phyloP scores from a whole-genome alignment of 2,113 vertebrate species.

The Gallinago undulata region DNA sequence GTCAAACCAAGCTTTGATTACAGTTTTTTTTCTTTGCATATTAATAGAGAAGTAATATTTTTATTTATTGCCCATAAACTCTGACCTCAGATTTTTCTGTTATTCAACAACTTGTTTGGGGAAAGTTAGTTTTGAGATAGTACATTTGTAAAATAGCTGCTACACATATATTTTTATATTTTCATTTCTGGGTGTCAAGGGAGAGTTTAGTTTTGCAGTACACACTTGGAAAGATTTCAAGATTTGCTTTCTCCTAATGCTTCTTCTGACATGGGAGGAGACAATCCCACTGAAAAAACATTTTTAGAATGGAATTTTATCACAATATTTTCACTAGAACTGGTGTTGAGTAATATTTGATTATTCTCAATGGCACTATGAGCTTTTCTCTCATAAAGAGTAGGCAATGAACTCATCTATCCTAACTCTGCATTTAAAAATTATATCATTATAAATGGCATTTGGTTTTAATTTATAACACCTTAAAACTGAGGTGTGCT shows the following conservation, averaged over 20 bases:
- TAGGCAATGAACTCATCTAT: not conserved
- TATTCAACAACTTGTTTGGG: not conserved
- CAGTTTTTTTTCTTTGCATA: not conserved
- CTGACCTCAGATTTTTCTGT: not conserved
- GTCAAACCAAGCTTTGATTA: not conserved
- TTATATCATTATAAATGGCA: not conserved
- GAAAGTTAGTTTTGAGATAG: not conserved
- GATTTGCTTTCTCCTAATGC: not conserved
- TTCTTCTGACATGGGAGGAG: not conserved
- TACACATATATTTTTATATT: not conserved
- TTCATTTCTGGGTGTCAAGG: not conserved
- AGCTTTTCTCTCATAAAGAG: not conserved
- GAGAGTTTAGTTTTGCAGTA: not conserved
- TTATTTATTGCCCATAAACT: not conserved
- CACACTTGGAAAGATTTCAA: not conserved
- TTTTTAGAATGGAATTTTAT: not conserved
- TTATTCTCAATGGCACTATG: not conserved
- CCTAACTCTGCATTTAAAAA: not conserved
- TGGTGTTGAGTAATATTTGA: not conserved
- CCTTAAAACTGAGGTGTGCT: not conserved
- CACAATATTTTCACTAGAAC: not conserved
- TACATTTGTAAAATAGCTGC: not conserved
- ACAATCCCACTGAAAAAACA: not conserved
- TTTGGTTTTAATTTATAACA: not conserved
- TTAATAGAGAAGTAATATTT: not conserved